Percentiles rank a stretch among this genome's conserved stretches.
Evolutionary conservation across 2,888 invertebrate genomes (phyloP).

Genomic region (Limnephilus lunatus): DNA sequence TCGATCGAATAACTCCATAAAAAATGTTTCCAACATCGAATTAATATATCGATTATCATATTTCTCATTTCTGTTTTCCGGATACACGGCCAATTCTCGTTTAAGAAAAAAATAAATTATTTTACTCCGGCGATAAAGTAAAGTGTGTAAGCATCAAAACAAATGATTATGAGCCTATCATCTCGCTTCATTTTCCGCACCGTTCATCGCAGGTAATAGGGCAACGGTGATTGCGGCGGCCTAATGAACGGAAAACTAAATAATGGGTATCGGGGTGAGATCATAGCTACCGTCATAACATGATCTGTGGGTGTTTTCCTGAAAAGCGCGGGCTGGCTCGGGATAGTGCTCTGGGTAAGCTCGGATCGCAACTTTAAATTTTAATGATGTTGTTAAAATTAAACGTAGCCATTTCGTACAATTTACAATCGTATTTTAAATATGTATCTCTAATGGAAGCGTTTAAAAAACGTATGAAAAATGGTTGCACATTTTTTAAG

Average conservation of each 20-base stretch:
- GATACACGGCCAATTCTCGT: background rate
- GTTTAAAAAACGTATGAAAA: background rate
- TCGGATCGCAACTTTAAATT: background rate
- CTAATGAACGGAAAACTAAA: background rate
- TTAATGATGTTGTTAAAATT: background rate
- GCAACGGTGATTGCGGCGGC: background rate
- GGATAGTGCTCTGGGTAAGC: background rate
- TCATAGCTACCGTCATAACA: background rate
- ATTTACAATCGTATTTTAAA: background rate
- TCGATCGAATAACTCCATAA: no score
- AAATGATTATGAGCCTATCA: conserved; percentile 7
- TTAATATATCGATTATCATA: background rate
- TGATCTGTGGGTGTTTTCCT: background rate
- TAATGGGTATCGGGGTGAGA: background rate
- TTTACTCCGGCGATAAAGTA: background rate
- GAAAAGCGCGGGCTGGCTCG: background rate
- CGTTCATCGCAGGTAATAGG: conserved; percentile 21
- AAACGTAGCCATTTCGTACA: background rate
- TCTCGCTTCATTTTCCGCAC: conserved; percentile 24
- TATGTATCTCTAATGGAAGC: background rate
- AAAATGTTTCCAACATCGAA: no score
- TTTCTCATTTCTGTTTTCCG: background rate
- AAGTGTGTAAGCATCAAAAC: conserved; percentile 10
- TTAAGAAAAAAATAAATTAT: background rate
- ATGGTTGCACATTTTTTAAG: background rate